These are phyloP conservation scores for Microtus oregoni DNA, from an alignment of 2,113 vertebrate species.

Conservation along the genomic window DNA sequence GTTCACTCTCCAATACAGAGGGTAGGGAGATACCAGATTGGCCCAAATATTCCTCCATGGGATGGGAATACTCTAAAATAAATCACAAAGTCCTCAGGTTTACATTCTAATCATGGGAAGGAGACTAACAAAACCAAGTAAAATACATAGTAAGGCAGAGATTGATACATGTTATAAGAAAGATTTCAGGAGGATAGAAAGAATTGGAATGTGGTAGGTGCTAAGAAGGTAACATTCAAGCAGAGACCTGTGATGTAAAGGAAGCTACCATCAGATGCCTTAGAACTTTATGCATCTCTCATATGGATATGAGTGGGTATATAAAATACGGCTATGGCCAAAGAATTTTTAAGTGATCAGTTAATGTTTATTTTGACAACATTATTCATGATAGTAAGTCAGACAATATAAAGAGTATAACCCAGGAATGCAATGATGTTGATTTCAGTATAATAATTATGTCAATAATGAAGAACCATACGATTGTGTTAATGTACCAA, in stretches of 20 bases:
- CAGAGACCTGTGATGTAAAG: not conserved
- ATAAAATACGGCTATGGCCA: not conserved
- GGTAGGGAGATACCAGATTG: not conserved
- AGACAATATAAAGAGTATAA: not conserved
- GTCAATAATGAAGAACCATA: not conserved
- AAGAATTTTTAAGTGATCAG: not conserved
- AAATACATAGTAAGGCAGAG: not conserved
- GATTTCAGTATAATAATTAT: conserved; percentile 8
- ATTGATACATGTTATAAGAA: not conserved
- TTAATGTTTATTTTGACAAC: conserved; percentile 48
- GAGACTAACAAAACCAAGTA: not conserved
- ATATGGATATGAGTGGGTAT: not conserved
- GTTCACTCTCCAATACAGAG: too few relatives aligned
- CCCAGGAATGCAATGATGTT: not conserved
- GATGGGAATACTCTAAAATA: not conserved
- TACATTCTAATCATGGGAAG: not conserved
- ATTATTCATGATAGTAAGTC: not conserved
- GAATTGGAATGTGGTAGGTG: not conserved
- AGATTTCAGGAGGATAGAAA: not conserved
- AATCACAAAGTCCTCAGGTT: not conserved
- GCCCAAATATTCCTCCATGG: not conserved
- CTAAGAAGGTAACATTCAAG: not conserved
- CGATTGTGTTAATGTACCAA: conserved; percentile 9
- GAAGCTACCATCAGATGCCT: not conserved
- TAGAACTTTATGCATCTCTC: not conserved